These are phyloP conservation scores for Esperia sulphurella DNA, from an alignment of 2,888 invertebrate species.

Conservation along the genomic window DNA sequence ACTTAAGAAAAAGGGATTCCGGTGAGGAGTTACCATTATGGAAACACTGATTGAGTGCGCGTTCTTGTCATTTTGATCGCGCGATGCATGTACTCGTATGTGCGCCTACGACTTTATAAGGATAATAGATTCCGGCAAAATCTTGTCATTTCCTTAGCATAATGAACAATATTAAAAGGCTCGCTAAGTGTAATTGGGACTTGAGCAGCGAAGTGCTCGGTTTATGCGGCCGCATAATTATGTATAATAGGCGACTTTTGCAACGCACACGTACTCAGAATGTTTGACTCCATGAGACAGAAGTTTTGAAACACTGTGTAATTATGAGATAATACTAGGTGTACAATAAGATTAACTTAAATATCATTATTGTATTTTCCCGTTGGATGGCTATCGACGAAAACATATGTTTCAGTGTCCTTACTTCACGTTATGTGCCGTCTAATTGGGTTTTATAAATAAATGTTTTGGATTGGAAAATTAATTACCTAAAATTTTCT, in stretches of 20 bases:
- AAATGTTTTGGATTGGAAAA: too few species aligned
- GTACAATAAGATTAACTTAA: constrained; percentile 43
- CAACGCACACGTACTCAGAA: constrained; percentile 64
- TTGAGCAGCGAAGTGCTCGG: constrained; percentile 63
- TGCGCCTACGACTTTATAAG: constrained; percentile 37
- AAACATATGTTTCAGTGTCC: too few species aligned
- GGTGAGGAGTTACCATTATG: constrained; percentile 28
- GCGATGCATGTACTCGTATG: constrained; percentile 14
- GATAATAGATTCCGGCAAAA: constrained; percentile 64
- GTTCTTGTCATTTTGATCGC: constrained; percentile 22
- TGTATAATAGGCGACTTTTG: constrained; percentile 70
- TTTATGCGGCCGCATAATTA: constrained; percentile 72
- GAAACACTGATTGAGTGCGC: constrained; percentile 24
- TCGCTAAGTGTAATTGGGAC: constrained; percentile 67
- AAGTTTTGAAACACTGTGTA: constrained; percentile 58
- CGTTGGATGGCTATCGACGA: constrained; percentile 2
- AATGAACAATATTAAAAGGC: constrained; percentile 73
- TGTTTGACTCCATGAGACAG: constrained; percentile 57
- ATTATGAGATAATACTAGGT: constrained; percentile 46
- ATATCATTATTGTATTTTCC: constrained; percentile 27
- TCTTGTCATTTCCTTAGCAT: constrained; percentile 67
- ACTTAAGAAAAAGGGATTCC: constrained; percentile 18
- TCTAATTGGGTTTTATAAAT: not conserved
- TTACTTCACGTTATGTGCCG: not conserved
- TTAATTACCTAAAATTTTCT: too few species aligned